phyloP scores from a whole-genome alignment of 2,113 vertebrate species.

The Genyomyrus donnyi region DNA sequence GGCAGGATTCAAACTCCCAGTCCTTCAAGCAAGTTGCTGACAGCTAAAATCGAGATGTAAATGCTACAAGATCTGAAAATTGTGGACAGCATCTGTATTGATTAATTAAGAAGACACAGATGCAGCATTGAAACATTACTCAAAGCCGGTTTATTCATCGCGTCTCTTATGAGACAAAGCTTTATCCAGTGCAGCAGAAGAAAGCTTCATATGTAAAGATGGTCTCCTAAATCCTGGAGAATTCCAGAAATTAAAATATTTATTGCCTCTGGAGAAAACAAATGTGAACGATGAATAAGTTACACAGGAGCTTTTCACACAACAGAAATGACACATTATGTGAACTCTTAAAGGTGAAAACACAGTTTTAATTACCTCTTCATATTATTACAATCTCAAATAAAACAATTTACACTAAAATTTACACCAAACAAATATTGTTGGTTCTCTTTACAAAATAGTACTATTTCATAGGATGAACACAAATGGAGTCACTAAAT shows the following conservation, averaged over 20 bases:
- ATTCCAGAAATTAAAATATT: background rate
- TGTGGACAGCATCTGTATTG: background rate
- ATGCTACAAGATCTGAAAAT: background rate
- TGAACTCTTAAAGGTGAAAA: background rate
- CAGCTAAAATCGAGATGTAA: background rate
- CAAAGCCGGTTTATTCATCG: background rate
- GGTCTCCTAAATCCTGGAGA: background rate
- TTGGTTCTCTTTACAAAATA: conserved; percentile 54
- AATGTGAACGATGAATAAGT: background rate
- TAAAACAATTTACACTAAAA: conserved; percentile 46
- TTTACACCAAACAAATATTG: conserved; percentile 4
- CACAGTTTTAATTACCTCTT: conserved; percentile 1
- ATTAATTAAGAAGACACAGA: background rate
- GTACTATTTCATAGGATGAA: conserved; percentile 43
- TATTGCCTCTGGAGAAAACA: background rate
- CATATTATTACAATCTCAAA: conserved; percentile 38
- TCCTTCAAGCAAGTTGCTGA: background rate
- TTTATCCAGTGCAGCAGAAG: background rate
- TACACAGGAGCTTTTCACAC: background rate
- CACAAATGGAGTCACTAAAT: conserved; percentile 51
- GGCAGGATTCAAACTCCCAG: background rate
- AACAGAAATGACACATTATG: background rate
- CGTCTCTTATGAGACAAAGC: background rate
- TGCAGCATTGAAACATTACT: background rate
- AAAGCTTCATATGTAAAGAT: background rate